phyloP scores from a whole-genome alignment of 1,140 invertebrate species.

The Patella vulgata region DNA sequence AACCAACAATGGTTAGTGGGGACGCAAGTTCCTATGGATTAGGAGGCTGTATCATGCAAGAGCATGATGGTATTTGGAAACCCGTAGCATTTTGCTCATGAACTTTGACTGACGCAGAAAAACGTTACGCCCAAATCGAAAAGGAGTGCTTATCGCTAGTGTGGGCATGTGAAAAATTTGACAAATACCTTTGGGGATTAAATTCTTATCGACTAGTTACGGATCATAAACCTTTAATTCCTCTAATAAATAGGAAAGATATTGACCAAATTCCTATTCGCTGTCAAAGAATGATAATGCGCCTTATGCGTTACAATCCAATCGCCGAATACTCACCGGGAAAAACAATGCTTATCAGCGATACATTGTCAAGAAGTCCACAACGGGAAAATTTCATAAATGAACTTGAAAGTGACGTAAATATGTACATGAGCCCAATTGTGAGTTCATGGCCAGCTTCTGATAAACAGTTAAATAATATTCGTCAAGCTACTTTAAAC shows the following conservation, averaged over 20 bases:
- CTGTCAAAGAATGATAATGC: slow-evolving; percentile 33
- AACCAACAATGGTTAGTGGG: slow-evolving; percentile 17
- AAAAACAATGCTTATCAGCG: slow-evolving; percentile 26
- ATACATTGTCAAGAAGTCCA: slow-evolving; percentile 28
- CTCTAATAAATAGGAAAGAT: slow-evolving; percentile 30
- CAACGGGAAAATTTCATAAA: neutral
- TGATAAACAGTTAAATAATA: neutral
- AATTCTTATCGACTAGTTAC: slow-evolving; percentile 41
- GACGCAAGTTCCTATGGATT: slow-evolving; percentile 25
- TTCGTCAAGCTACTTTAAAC: neutral
- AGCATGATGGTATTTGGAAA: slow-evolving; percentile 15
- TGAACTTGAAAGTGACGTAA: neutral
- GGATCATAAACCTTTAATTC: slow-evolving; percentile 61
- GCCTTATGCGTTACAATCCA: slow-evolving; percentile 25
- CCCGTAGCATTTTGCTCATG: slow-evolving; percentile 65
- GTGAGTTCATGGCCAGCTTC: neutral
- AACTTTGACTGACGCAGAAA: slow-evolving; percentile 64
- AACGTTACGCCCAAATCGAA: slow-evolving; percentile 69
- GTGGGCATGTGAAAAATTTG: slow-evolving; percentile 69
- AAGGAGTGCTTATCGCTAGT: slow-evolving; percentile 70
- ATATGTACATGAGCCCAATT: neutral
- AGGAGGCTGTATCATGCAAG: slow-evolving; percentile 21
- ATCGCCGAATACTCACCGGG: slow-evolving; percentile 27
- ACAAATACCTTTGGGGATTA: slow-evolving; percentile 67
- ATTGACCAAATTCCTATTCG: slow-evolving; percentile 18